Evolutionary conservation across 2,797 vertebrate genomes (phyloP).

Genomic region (Periophthalmus magnuspinnatus): DNA sequence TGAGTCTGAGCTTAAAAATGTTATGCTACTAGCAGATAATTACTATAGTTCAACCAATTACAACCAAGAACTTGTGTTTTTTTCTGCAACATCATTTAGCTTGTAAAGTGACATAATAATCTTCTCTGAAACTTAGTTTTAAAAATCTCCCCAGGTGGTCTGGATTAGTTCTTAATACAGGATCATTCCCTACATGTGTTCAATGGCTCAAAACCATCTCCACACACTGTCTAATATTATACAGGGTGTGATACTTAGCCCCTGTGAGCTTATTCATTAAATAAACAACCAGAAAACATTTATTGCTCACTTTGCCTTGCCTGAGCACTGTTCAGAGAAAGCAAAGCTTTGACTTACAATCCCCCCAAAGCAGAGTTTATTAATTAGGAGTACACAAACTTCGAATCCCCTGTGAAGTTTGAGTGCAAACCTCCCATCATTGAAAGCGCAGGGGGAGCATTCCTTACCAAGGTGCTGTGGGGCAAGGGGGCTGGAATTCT

Average conservation of each 20-base stretch:
- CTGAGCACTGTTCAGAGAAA: constrained; percentile 29
- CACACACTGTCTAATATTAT: constrained; percentile 21
- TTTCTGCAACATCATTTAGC: constrained; percentile 11
- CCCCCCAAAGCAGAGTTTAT: constrained; percentile 42
- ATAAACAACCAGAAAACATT: constrained; percentile 33
- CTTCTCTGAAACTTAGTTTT: constrained; percentile 26
- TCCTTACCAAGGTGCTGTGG: constrained; percentile 62
- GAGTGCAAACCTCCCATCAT: constrained; percentile 51
- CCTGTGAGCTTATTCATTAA: constrained; percentile 19
- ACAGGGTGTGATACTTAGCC: not conserved
- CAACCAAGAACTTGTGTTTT: constrained; percentile 1
- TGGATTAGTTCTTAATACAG: constrained; percentile 28
- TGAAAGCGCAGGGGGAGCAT: constrained; percentile 55
- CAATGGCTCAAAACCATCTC: not conserved
- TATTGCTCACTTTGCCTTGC: constrained; percentile 21
- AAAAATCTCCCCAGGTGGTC: constrained; percentile 29
- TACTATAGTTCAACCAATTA: not conserved
- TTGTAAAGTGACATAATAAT: constrained; percentile 26
- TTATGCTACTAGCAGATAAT: not conserved
- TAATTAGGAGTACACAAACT: constrained; percentile 59
- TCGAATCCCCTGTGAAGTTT: constrained; percentile 25
- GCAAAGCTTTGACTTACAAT: constrained; percentile 21
- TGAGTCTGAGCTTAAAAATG: not conserved
- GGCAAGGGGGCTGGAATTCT: constrained; percentile 46
- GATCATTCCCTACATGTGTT: constrained; percentile 16